Conservation (phyloP, 2,888 invertebrate genomes). For the Deilephila porcellus region DNA sequence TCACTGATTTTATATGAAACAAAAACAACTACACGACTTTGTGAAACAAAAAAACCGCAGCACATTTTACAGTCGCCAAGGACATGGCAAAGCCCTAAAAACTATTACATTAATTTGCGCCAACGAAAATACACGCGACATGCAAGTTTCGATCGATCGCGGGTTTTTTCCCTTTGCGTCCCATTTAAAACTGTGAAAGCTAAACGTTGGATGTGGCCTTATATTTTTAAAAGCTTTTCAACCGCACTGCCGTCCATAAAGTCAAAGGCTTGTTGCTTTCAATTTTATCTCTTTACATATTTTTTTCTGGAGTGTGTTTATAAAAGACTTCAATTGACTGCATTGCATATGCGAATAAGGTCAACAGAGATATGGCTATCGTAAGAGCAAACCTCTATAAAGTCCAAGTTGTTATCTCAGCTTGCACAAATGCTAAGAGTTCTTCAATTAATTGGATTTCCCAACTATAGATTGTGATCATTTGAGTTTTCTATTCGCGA, state of each 20-base stretch:
- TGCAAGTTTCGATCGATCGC: constrained; percentile 42
- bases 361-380: neutral
- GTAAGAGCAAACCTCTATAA: neutral
- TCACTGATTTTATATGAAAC: too few species aligned
- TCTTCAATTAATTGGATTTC: neutral
- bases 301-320: neutral
- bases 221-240: constrained; percentile 16
- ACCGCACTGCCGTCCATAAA: neutral
- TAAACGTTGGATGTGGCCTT: constrained; percentile 9
- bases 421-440: neutral
- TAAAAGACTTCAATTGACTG: neutral
- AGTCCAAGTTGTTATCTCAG: neutral
- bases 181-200: constrained; percentile 18
- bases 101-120: constrained; percentile 43
- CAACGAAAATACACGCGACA: constrained; percentile 53
- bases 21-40: neutral
- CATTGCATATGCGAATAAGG: constrained; percentile 2
- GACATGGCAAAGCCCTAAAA: constrained; percentile 15
- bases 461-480: neutral
- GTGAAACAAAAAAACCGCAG: neutral
- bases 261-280: constrained; percentile 5
- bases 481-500: neutral
- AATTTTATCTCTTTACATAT: constrained; percentile 15
- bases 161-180: constrained; percentile 10
- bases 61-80: constrained; percentile 12